Percentiles rank a stretch among this genome's conserved stretches.
Evolutionary conservation across 35 echinoderm and acorn worm genomes (phyloP).

Genomic region (Ophiothrix spiculata): DNA sequence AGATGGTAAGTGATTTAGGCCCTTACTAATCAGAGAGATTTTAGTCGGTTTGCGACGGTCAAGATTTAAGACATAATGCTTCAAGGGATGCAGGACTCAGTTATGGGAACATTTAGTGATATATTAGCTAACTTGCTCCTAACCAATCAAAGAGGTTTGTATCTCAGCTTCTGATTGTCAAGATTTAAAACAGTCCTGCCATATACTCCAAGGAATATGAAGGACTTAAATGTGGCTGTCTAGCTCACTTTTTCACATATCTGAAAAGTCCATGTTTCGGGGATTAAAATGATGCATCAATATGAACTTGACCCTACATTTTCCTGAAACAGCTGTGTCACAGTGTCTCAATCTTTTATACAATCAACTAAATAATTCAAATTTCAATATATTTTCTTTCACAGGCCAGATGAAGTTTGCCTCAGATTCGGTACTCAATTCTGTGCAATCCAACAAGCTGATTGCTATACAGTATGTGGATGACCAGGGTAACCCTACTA

Average conservation of each 20-base stretch:
- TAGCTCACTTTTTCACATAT: too few relatives aligned
- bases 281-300: too few relatives aligned
- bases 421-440: constrained; percentile 40
- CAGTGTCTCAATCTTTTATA: too few relatives aligned
- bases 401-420: constrained; percentile 93
- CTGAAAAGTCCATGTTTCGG: too few relatives aligned
- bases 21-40: constrained; percentile 84
- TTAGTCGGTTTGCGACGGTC: constrained; percentile 86
- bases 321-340: too few relatives aligned
- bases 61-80: constrained; percentile 73
- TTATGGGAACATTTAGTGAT: constrained; percentile 89
- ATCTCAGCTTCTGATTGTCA: constrained; percentile 76
- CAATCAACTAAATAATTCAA: too few relatives aligned
- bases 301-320: too few relatives aligned
- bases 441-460: constrained; percentile 30
- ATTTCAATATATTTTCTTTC: neutral
- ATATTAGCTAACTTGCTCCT: constrained; percentile 58
- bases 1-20: constrained; percentile 78
- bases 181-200: constrained; percentile 51
- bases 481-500: constrained; percentile 73
- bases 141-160: constrained; percentile 86
- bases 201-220: too few relatives aligned
- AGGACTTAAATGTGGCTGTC: too few relatives aligned
- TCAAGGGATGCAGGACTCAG: constrained; percentile 88
- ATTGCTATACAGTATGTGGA: constrained; percentile 74